phyloP scores from a whole-genome alignment of 1,140 invertebrate species.

The Psix sp. region DNA sequence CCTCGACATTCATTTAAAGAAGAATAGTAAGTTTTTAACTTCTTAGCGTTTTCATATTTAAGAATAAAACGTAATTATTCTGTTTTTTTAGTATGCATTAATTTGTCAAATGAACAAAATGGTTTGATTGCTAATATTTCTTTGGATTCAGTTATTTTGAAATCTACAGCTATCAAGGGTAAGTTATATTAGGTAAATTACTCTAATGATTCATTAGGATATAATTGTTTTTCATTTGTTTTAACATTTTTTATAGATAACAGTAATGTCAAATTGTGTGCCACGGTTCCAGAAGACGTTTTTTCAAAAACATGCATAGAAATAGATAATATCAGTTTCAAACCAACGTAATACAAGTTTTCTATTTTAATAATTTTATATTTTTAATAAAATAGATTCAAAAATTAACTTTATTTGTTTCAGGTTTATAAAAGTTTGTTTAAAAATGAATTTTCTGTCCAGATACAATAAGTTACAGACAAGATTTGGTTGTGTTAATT shows the following conservation, averaged over 20 bases:
- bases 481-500: slow-evolving; percentile 23
- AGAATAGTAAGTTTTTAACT: slow-evolving; percentile 29
- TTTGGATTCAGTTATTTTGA: slow-evolving; percentile 58
- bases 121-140: slow-evolving; percentile 61
- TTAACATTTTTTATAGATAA: slow-evolving; percentile 48
- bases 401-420: slow-evolving; percentile 7
- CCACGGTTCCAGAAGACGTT: slow-evolving; percentile 62
- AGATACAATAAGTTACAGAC: slow-evolving; percentile 32
- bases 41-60: neutral
- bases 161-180: slow-evolving; percentile 60
- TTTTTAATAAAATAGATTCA: slow-evolving; percentile 1
- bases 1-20: slow-evolving; percentile 15
- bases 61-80: too few relatives aligned
- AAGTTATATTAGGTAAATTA: slow-evolving; percentile 19
- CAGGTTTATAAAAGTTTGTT: slow-evolving; percentile 14
- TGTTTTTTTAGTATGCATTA: slow-evolving; percentile 66
- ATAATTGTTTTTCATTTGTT: neutral
- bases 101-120: slow-evolving; percentile 63
- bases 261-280: slow-evolving; percentile 62
- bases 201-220: neutral
- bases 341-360: slow-evolving; percentile 53
- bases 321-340: slow-evolving; percentile 62
- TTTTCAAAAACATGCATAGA: slow-evolving; percentile 66
- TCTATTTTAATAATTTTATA: neutral
- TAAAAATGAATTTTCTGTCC: slow-evolving; percentile 22